phyloP scores from a whole-genome alignment of 2,797 vertebrate genomes.

The Hypotaenidia philippensis region DNA sequence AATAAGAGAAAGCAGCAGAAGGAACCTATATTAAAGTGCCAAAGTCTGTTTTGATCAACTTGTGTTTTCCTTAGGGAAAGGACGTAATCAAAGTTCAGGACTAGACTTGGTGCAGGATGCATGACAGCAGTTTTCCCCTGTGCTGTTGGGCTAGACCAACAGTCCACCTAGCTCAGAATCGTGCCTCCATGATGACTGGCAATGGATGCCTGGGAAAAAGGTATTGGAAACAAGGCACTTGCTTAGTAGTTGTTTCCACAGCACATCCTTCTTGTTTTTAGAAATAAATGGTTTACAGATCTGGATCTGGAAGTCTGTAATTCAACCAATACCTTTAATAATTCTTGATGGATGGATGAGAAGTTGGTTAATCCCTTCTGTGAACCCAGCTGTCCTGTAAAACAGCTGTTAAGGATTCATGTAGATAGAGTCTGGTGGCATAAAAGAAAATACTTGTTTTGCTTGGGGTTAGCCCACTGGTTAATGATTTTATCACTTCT shows the following conservation, averaged over 20 bases:
- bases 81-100: not conserved
- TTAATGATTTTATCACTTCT: not conserved
- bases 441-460: not conserved
- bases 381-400: not conserved
- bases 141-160: not conserved
- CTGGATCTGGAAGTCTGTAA: not conserved
- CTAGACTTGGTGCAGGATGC: not conserved
- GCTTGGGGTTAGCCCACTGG: not conserved
- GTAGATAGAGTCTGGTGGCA: not conserved
- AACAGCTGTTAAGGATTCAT: not conserved
- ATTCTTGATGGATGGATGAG: not conserved
- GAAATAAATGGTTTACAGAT: not conserved
- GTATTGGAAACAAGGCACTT: not conserved
- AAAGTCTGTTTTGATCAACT: not conserved
- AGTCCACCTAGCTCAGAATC: not conserved
- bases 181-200: rapidly evolving
- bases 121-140: not conserved
- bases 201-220: not conserved
- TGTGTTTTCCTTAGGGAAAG: not conserved
- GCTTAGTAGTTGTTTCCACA: not conserved
- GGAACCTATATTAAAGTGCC: not conserved
- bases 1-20: not conserved
- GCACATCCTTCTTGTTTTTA: not conserved
- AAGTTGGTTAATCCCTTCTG: not conserved
- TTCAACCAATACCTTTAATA: not conserved